Conservation (phyloP, 92 coral and sea anemone species). For the Actinernus sp. region DNA sequence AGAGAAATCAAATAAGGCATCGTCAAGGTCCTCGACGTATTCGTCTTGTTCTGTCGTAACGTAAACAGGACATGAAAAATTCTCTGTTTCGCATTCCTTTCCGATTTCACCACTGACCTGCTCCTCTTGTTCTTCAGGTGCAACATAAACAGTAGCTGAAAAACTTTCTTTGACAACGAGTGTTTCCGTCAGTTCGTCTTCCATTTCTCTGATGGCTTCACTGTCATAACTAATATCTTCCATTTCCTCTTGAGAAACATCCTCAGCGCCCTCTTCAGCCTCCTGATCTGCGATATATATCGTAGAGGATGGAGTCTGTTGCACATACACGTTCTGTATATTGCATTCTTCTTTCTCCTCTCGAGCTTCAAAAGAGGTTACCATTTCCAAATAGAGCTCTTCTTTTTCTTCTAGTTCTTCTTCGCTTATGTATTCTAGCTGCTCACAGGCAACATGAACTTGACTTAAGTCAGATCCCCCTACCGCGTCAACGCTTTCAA, state of each 20-base stretch:
- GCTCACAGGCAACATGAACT: slow-evolving; percentile 4
- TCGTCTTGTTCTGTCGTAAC: slow-evolving; percentile 3
- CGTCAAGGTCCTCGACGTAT: neutral
- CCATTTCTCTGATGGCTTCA: slow-evolving; percentile 38
- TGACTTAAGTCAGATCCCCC: neutral
- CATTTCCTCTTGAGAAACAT: neutral
- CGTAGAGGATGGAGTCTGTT: slow-evolving; percentile 20
- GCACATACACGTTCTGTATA: slow-evolving; percentile 15
- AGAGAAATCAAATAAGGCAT: slow-evolving; percentile 19
- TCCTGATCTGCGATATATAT: slow-evolving; percentile 12
- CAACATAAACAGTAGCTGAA: slow-evolving; percentile 22
- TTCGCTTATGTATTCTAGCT: slow-evolving; percentile 33
- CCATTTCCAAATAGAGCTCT: slow-evolving; percentile 16
- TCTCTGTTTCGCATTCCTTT: slow-evolving; percentile 8
- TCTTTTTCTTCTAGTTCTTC: slow-evolving; percentile 50
- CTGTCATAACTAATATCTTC: slow-evolving; percentile 41
- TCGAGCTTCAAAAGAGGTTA: slow-evolving; percentile 20
- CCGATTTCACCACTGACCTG: neutral
- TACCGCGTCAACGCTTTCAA: neutral
- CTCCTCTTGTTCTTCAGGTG: slow-evolving; percentile 19
- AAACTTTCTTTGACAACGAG: slow-evolving; percentile 45
- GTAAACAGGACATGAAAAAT: neutral
- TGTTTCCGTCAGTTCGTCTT: slow-evolving; percentile 30
- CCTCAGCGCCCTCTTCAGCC: slow-evolving; percentile 4
- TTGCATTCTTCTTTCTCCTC: slow-evolving; percentile 18